phyloP scores from a whole-genome alignment of 1,140 invertebrate genomes.

The Drosophila kikkawai region DNA sequence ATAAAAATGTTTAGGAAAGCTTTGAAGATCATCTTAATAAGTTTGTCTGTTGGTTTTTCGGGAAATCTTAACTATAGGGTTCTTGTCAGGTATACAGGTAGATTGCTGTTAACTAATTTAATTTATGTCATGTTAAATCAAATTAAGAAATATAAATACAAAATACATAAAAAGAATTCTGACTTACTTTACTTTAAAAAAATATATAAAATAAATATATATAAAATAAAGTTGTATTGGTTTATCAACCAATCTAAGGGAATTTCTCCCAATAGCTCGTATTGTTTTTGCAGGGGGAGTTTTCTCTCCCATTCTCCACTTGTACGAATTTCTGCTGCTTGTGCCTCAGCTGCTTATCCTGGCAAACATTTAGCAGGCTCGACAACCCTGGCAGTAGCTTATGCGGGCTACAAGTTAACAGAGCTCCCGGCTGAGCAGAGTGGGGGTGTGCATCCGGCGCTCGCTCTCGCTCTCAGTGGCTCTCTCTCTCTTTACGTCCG shows the following conservation, averaged over 20 bases:
- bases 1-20: too few relatives aligned
- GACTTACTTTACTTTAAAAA: too few relatives aligned
- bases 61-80: too few relatives aligned
- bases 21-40: too few relatives aligned
- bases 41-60: too few relatives aligned
- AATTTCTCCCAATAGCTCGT: background rate
- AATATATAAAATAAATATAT: too few relatives aligned
- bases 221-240: too few relatives aligned
- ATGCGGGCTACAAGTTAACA: slow-evolving; percentile 38
- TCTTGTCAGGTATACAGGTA: too few relatives aligned
- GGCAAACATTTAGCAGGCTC: background rate
- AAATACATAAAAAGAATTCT: too few relatives aligned
- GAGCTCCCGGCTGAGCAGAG: slow-evolving; percentile 21
- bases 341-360: background rate
- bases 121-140: too few relatives aligned
- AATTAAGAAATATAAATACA: too few relatives aligned
- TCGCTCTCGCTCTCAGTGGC: slow-evolving; percentile 10
- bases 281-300: background rate
- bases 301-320: background rate
- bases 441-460: slow-evolving; percentile 37
- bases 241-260: background rate
- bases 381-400: slow-evolving; percentile 37
- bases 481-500: background rate
- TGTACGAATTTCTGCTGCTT: background rate
- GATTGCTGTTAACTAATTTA: too few relatives aligned